These are phyloP conservation scores for Holcopasites calliopsidis DNA, from an alignment of 1,140 invertebrate species.

Conservation along the genomic window DNA sequence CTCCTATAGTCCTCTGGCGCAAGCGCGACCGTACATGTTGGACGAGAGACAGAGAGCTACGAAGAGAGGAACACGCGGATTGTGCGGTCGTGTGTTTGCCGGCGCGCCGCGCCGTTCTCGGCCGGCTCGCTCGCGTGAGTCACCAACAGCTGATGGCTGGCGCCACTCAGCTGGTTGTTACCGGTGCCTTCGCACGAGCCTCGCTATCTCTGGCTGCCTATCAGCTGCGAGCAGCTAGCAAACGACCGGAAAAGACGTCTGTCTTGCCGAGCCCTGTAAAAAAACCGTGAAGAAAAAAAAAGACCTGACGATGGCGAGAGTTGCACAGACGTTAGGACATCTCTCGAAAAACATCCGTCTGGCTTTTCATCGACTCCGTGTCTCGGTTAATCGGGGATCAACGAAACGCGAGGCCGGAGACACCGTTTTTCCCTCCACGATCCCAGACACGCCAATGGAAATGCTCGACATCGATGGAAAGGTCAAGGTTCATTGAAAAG, in stretches of 20 bases:
- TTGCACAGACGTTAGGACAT: not conserved
- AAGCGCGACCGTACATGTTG: not conserved
- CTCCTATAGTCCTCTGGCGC: constrained; percentile 3
- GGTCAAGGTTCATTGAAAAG: constrained; percentile 32
- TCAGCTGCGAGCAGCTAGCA: constrained; percentile 66
- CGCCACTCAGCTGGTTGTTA: constrained; percentile 78
- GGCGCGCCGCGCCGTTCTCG: constrained; percentile 31
- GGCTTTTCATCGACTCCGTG: too few relatives aligned
- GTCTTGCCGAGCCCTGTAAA: not conserved
- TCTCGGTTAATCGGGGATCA: not conserved
- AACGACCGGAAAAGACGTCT: constrained; percentile 50
- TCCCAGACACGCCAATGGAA: not conserved
- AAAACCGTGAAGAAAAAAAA: not conserved
- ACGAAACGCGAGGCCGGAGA: not conserved
- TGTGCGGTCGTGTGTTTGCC: constrained; percentile 22
- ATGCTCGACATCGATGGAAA: not conserved
- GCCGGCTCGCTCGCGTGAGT: constrained; percentile 69
- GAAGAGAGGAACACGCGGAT: constrained; percentile 11
- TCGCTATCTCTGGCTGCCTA: constrained; percentile 64
- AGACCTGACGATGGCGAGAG: not conserved
- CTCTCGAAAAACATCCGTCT: too few relatives aligned
- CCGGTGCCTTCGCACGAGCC: constrained; percentile 65
- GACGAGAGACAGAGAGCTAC: not conserved
- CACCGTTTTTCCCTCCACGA: not conserved
- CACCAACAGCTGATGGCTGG: constrained; percentile 77